Base-by-base conservation (phyloP, 2,797 vertebrate genomes). In the Arctocebus calabarensis region DNA sequence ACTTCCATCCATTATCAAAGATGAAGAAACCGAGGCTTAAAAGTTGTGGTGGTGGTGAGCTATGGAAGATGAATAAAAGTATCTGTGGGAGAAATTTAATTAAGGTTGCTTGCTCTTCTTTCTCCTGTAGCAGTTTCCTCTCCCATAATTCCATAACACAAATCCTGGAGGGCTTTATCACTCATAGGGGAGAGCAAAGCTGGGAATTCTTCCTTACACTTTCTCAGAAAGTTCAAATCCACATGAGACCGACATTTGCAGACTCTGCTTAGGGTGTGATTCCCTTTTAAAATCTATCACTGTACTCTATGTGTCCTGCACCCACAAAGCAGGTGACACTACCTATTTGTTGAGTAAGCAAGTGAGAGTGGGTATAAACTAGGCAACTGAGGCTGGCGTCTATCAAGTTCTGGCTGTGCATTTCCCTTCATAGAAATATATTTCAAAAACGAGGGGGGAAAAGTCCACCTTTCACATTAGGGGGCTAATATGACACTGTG, bases 11-110 rank as follows among this genome's bases (percentile, higher is more conserved):
- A 37, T 40, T 86, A 34, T 81, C 45, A 82, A 57, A 84, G 13
- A 32, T 11, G 17, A 73, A 81, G 81, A 55, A 81, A 57, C 6
- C 5, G 40, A 88, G 88, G 81, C 11, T 87, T 73, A 27, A 62
- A 61, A 0, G 10, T 57, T 29, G 40, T 88, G 73, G 34, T 55
- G 12, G 37, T 37, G 52, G 37, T 25, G 87, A 89, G 55, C 61
- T 57, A 34, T 11, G n/a, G 23, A 22, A 64, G 70, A 84, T 43
- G 66, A 77, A 73, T 0, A 57, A 62, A 82, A 62, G 61, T 27
- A 59, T 70, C 71, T 66, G 22, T 66, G 75, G 52, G 59, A 78
- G 66, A 92, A 95, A 73, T 55, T 94, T 37, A 88, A 61, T 94
- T 82, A 59, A 90, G 34, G 23, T 43, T 48, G 22, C 70, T 59